phyloP scores from a whole-genome alignment of 2,888 invertebrate genomes.

The Ichneumoninae sp. region DNA sequence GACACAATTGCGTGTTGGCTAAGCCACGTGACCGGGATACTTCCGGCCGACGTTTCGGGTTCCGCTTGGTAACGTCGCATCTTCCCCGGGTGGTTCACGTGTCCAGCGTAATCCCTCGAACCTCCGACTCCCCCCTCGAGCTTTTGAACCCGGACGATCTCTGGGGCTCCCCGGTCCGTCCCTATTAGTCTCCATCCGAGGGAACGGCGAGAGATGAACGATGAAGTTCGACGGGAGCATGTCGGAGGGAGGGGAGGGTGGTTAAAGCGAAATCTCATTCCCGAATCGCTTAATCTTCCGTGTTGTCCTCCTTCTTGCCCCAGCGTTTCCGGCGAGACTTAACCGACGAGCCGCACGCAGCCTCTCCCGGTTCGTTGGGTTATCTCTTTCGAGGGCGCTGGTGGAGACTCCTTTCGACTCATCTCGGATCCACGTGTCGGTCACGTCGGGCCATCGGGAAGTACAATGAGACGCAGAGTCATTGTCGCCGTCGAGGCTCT shows the following conservation, averaged over 20 bases:
- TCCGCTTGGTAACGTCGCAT: conserved; percentile 82
- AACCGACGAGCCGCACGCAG: conserved; percentile 14
- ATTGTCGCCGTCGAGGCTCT: conserved; percentile 54
- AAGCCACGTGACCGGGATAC: conserved; percentile 84
- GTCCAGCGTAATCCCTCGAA: conserved; percentile 25
- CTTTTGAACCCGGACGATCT: background rate
- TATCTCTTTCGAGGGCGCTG: background rate
- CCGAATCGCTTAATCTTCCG: conserved; percentile 65
- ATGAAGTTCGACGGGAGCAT: conserved; percentile 49
- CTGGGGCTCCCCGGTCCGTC: conserved; percentile 52
- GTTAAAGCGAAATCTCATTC: conserved; percentile 65
- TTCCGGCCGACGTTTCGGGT: conserved; percentile 83
- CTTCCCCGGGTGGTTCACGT: conserved; percentile 72
- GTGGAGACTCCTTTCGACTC: conserved; percentile 49
- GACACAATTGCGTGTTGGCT: conserved; percentile 84
- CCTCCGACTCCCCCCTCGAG: background rate
- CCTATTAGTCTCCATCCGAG: conserved; percentile 56
- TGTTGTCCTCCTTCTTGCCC: conserved; percentile 45
- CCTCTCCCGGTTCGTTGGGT: background rate
- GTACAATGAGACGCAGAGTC: conserved; percentile 56
- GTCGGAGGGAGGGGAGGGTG: conserved; percentile 38
- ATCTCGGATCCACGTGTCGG: conserved; percentile 63
- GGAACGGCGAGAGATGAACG: conserved; percentile 62
- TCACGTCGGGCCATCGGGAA: conserved; percentile 15
- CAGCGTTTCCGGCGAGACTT: conserved; percentile 4